A percentile compares a stretch with the other conserved stretches of the same genome.
Conservation (phyloP, 1,140 invertebrate species). For the Macrostomum lignano region DNA sequence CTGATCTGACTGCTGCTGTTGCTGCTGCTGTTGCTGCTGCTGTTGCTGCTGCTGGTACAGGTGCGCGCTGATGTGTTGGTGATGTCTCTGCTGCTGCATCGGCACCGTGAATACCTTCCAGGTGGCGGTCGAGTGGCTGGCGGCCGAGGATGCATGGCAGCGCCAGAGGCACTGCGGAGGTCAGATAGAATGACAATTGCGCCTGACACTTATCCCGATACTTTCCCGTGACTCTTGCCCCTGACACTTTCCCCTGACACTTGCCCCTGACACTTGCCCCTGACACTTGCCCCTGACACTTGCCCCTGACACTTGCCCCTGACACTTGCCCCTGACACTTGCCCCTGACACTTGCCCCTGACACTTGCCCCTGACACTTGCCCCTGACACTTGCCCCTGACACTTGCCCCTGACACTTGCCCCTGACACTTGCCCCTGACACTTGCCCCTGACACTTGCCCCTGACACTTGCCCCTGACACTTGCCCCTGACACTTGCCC, state of each 20-base stretch:
- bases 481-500: no score
- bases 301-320: neutral
- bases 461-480: no score
- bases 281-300: neutral
- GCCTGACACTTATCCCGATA: neutral
- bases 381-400: neutral
- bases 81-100: conserved; percentile 1
- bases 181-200: neutral
- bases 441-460: no score
- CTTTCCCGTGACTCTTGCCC: neutral
- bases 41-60: no score
- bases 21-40: neutral
- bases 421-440: neutral
- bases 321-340: neutral
- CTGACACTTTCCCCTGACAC: neutral
- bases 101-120: conserved; percentile 1
- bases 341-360: neutral
- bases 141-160: neutral
- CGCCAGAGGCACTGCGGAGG: neutral
- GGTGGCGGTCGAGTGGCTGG: neutral
- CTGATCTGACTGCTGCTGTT: neutral
- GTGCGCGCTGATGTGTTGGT: no score
- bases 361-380: neutral
- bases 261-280: neutral
- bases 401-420: neutral